Evolutionary conservation across 2,113 vertebrate species (phyloP), one percentile per base, ranked within the genome.

Genomic region (Calidris pygmaea): DNA sequence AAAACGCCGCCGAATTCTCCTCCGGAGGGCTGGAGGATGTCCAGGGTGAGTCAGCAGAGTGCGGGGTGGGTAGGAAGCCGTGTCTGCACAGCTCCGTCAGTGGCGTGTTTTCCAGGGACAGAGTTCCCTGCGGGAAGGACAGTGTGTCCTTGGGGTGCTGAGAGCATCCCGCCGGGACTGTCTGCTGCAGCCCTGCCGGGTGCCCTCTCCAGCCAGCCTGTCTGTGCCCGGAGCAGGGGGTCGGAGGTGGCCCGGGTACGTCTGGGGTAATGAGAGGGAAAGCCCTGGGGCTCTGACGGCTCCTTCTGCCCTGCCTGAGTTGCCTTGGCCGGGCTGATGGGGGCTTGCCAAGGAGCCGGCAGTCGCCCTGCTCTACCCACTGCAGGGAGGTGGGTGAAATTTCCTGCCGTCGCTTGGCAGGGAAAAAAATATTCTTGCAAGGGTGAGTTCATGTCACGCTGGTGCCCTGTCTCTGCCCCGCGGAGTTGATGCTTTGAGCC

Each of bases 31-130:
- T 97, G 95, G 92, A 86, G 84, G 10, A n/a, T 3, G 12, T 83
- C 81, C 85, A 90, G 93, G 79, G 41, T 96, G 95, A 95, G 83
- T 96, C 93, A 95, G 91, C 91, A 87, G 22, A 12, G 87, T 4
- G 78, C 53, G 7, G 93, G 0, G 87, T 87, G 94, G 35, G 94
- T 37, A 47, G 86, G 91, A 41, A 85, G 71, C 85, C 0, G 2
- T 87, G 76, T 60, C 87, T 82, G 87, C 3, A 2, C 59, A n/a
- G 80, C 73, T 84, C 79, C 1, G 1, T 18, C 0, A 0, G 9
- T 26, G 55, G 14, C 0, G 2, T 77, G 78, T 45, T 66, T 50
- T 18, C 80, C 80, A 35, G 77, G 73, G 76, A 63, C 65, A 81
- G 48, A 52, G 43, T 22, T 87, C 73, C 70, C 66, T 65, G 2